Evolutionary conservation across 2,797 vertebrate genomes (phyloP).

Genomic region (Acrossocheilus fasciatus): DNA sequence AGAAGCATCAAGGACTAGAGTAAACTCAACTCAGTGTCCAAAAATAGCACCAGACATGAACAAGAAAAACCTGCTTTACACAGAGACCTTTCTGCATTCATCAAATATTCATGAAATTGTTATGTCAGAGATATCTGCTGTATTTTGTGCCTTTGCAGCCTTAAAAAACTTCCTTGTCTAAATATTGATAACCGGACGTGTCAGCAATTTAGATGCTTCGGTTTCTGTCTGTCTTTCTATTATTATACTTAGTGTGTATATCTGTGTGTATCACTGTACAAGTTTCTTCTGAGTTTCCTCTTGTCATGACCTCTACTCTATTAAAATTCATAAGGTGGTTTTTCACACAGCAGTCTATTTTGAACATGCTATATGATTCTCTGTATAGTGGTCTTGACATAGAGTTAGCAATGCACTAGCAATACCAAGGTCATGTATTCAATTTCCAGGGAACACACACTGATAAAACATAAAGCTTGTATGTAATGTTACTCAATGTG

Average conservation of each 20-base stretch:
- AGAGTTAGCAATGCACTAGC: not conserved
- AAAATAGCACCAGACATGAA: not conserved
- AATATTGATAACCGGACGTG: not conserved
- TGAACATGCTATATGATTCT: not conserved
- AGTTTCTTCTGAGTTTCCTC: not conserved
- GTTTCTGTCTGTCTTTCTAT: not conserved
- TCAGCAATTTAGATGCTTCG: not conserved
- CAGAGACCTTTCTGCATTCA: slow-evolving; percentile 6
- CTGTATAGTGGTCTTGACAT: not conserved
- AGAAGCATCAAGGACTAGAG: not conserved
- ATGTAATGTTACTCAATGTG: not conserved
- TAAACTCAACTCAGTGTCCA: not conserved
- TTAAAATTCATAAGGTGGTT: slow-evolving; percentile 3
- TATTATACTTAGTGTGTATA: not conserved
- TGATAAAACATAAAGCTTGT: not conserved
- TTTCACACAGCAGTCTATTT: not conserved
- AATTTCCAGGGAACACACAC: not conserved
- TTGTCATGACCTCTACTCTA: not conserved
- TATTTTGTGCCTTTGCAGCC: not conserved
- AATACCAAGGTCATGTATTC: not conserved
- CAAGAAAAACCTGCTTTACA: slow-evolving; percentile 18
- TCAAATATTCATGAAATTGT: not conserved
- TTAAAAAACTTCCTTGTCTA: not conserved
- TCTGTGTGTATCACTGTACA: not conserved
- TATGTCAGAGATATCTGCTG: not conserved